A percentile compares a stretch with the other conserved stretches of the same genome.
phyloP scores from a whole-genome alignment of 2,888 invertebrate genomes.

The Empis livida region DNA sequence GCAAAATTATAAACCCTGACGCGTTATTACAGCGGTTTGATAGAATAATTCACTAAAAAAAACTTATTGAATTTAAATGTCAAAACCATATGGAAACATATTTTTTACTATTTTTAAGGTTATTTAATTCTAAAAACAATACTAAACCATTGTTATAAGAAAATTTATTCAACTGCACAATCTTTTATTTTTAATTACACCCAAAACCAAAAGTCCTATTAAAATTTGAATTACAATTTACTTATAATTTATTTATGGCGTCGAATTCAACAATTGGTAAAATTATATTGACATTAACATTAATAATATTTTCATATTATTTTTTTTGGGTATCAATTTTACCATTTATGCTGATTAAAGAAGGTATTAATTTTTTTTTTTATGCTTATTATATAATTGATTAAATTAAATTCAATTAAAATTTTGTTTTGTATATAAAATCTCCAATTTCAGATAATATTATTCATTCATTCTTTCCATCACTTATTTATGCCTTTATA shows the following conservation, averaged over 20 bases:
- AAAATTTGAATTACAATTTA: too few relatives aligned
- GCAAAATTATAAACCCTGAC: too few relatives aligned
- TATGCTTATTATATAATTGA: not conserved
- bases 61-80: too few relatives aligned
- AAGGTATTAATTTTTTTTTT: slow-evolving; percentile 27
- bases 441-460: slow-evolving; percentile 31
- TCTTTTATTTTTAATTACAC: too few relatives aligned
- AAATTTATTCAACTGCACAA: too few relatives aligned
- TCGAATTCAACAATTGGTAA: slow-evolving; percentile 41
- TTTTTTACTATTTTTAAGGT: too few relatives aligned
- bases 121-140: too few relatives aligned
- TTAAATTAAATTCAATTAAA: not conserved
- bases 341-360: slow-evolving; percentile 43
- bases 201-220: too few relatives aligned
- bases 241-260: slow-evolving; percentile 32
- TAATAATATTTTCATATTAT: slow-evolving; percentile 38
- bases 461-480: slow-evolving; percentile 35
- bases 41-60: too few relatives aligned
- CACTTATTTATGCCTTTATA: slow-evolving; percentile 40
- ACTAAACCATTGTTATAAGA: too few relatives aligned
- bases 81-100: too few relatives aligned
- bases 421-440: not conserved
- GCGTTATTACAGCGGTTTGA: too few relatives aligned
- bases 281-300: slow-evolving; percentile 37
- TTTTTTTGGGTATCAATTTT: slow-evolving; percentile 48